phyloP scores from a whole-genome alignment of 2,113 vertebrate genomes.

The Oryzias javanicus region DNA sequence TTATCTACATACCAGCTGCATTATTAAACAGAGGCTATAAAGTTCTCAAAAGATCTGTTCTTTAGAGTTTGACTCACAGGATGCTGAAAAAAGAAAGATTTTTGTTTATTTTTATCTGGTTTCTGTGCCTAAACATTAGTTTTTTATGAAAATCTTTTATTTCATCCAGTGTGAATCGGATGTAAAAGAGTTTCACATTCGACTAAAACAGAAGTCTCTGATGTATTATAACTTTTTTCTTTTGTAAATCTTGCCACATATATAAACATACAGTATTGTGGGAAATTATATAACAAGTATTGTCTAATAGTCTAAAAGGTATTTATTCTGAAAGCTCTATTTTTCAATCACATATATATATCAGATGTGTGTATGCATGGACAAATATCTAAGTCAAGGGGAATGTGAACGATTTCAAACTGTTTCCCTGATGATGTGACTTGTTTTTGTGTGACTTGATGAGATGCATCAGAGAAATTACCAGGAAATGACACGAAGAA shows the following conservation, averaged over 20 bases:
- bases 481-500: conserved; percentile 11
- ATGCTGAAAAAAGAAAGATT: too few relatives aligned
- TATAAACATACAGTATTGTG: conserved; percentile 72
- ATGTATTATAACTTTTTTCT: conserved; percentile 43
- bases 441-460: conserved; percentile 26
- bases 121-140: conserved; percentile 55
- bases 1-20: too few relatives aligned
- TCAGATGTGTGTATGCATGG: conserved; percentile 74
- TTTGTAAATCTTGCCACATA: conserved; percentile 63
- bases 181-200: conserved; percentile 42
- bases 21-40: not conserved
- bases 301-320: conserved; percentile 67
- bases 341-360: conserved; percentile 73
- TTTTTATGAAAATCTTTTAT: conserved; percentile 38
- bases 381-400: conserved; percentile 50
- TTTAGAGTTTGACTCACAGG: not conserved
- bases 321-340: conserved; percentile 79
- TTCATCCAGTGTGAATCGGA: conserved; percentile 62
- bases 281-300: conserved; percentile 69
- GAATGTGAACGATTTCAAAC: conserved; percentile 42
- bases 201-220: conserved; percentile 12
- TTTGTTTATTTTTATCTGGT: conserved; percentile 36
- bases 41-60: not conserved
- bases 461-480: conserved; percentile 22
- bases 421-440: conserved; percentile 60